A percentile compares a stretch with the other conserved stretches of the same genome.
These are phyloP conservation scores for Pygoscelis adeliae DNA, from an alignment of 2,113 vertebrate species.

Conservation along the genomic window DNA sequence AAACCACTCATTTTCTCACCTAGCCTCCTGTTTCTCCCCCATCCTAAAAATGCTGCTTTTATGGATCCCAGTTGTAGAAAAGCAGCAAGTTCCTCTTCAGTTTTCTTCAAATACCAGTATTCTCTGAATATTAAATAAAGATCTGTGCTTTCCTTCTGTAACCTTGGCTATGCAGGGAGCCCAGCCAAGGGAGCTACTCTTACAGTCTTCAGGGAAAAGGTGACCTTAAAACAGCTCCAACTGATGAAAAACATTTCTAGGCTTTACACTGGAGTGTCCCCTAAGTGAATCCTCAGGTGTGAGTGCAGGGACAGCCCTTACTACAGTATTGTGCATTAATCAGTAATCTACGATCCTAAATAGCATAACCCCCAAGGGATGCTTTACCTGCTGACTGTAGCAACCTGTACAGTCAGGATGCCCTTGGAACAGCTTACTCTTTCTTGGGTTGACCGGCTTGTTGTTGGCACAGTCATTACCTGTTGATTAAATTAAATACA, in stretches of 20 bases:
- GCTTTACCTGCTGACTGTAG: not conserved
- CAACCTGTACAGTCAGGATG: not conserved
- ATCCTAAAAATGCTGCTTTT: not conserved
- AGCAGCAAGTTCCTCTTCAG: not conserved
- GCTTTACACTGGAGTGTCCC: not conserved
- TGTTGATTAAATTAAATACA: not conserved
- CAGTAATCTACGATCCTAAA: not conserved
- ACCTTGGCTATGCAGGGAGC: not conserved
- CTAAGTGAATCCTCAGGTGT: conserved; percentile 1
- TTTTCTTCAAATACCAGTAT: not conserved
- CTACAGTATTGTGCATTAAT: not conserved
- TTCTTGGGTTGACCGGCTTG: not conserved
- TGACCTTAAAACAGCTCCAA: not conserved
- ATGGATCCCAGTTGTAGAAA: not conserved
- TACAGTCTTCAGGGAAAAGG: not conserved
- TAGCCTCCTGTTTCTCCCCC: not conserved
- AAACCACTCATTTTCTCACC: not conserved
- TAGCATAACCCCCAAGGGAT: not conserved
- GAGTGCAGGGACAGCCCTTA: not conserved
- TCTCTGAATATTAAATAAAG: not conserved
- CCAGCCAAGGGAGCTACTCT: not conserved
- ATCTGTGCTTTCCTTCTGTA: not conserved
- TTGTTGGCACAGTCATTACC: not conserved
- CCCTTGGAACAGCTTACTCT: not conserved
- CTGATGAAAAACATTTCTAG: not conserved